phyloP scores from a whole-genome alignment of 2,113 vertebrate genomes.

The Labeo catla region DNA sequence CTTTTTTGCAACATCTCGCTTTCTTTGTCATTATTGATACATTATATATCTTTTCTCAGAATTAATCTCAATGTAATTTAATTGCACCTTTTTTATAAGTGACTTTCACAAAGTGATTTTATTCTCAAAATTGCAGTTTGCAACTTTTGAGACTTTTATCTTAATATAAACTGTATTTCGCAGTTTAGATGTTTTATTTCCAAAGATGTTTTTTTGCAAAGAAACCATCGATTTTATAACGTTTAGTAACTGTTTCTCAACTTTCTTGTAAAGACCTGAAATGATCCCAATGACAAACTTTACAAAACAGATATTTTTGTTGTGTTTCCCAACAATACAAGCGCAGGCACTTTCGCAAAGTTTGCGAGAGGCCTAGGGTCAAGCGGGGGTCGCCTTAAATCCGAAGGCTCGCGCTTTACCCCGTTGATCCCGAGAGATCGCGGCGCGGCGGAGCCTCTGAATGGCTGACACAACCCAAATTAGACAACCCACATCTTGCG shows the following conservation, averaged over 20 bases:
- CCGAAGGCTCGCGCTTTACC: conserved; percentile 80
- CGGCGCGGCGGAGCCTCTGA: conserved; percentile 80
- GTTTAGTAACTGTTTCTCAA: not conserved
- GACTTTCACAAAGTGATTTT: not conserved
- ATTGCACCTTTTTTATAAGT: too few relatives aligned
- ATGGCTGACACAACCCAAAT: conserved; percentile 81
- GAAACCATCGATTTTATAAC: not conserved
- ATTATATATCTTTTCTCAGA: too few relatives aligned
- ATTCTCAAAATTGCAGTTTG: not conserved
- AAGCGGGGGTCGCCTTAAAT: conserved; percentile 82
- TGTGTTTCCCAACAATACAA: not conserved
- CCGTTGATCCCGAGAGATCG: conserved; percentile 79
- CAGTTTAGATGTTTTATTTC: not conserved
- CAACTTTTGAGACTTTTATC: not conserved
- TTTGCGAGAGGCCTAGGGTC: conserved; percentile 76
- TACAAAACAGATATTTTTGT: not conserved
- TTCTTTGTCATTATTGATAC: too few relatives aligned
- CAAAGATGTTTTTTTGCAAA: not conserved
- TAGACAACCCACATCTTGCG: conserved; percentile 81
- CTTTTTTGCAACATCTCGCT: too few relatives aligned
- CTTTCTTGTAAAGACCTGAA: not conserved
- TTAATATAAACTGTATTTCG: not conserved
- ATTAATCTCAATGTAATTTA: too few relatives aligned
- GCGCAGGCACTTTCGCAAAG: conserved; percentile 13
- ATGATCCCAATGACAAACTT: not conserved